These are phyloP conservation scores for Tetramorium simillimum DNA, from an alignment of 1,140 invertebrate species.

Conservation along the genomic window DNA sequence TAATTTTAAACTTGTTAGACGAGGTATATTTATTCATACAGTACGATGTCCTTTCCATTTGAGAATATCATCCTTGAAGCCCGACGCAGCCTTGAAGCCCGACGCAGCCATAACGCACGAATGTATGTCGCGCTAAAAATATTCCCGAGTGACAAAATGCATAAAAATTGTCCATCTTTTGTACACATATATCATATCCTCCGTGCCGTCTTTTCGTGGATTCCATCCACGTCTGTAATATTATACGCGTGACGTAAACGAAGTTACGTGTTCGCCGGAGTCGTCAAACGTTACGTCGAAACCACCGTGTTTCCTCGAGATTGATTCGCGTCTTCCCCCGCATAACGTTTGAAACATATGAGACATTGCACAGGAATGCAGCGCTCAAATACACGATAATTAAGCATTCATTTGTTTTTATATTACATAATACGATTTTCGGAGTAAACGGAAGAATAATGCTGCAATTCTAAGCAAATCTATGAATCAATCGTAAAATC, in stretches of 20 bases:
- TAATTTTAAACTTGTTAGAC: constrained; percentile 18
- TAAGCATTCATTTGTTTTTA: neutral
- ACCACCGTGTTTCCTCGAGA: neutral
- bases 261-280: neutral
- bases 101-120: neutral
- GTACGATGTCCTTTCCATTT: constrained; percentile 22
- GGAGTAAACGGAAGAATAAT: too few relatives aligned
- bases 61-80: neutral
- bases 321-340: neutral
- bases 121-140: constrained; percentile 17
- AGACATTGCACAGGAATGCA: neutral
- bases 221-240: neutral
- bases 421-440: neutral
- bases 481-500: too few relatives aligned
- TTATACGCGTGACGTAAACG: neutral
- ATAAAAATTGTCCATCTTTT: neutral
- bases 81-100: neutral
- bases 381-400: neutral
- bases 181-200: neutral
- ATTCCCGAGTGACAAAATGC: constrained; percentile 7
- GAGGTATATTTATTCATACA: neutral
- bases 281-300: neutral
- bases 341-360: neutral
- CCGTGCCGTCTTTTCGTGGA: neutral
- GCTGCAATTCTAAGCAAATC: too few relatives aligned